Conservation (phyloP, 2,888 invertebrate genomes). For the Plagiodera versicolora region DNA sequence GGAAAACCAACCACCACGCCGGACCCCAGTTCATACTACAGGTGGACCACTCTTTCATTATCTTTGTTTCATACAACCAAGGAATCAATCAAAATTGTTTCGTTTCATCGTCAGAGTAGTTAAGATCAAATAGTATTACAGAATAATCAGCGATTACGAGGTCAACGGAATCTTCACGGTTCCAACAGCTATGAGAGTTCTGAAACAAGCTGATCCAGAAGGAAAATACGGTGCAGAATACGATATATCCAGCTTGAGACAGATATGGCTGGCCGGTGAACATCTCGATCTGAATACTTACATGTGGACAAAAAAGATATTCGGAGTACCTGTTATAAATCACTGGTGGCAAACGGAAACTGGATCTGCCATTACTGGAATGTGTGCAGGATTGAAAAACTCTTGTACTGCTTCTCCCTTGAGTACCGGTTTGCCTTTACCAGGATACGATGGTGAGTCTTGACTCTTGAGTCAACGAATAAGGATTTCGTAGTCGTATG, state of each 20-base stretch:
- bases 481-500: background rate
- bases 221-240: slow-evolving; percentile 68
- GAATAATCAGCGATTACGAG: slow-evolving; percentile 84
- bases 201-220: slow-evolving; percentile 80
- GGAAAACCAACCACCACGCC: slow-evolving; percentile 96
- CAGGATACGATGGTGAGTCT: slow-evolving; percentile 80
- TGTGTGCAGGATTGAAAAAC: slow-evolving; percentile 73
- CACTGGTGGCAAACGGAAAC: slow-evolving; percentile 99
- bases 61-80: too few species aligned
- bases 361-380: slow-evolving; percentile 86
- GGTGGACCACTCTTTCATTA: slow-evolving; percentile 63
- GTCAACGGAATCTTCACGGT: slow-evolving; percentile 87
- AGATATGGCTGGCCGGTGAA: slow-evolving; percentile 87
- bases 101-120: too few species aligned
- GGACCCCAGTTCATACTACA: slow-evolving; percentile 88
- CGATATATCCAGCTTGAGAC: slow-evolving; percentile 68
- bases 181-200: slow-evolving; percentile 86
- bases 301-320: slow-evolving; percentile 70
- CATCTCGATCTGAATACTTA: slow-evolving; percentile 92
- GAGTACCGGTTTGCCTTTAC: slow-evolving; percentile 81
- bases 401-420: slow-evolving; percentile 62
- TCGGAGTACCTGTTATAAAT: slow-evolving; percentile 79
- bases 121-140: too few species aligned
- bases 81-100: too few species aligned
- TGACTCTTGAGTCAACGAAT: too few species aligned